Evolutionary conservation across 2,888 invertebrate species (phyloP).

Genomic region (Rotaria sp.): DNA sequence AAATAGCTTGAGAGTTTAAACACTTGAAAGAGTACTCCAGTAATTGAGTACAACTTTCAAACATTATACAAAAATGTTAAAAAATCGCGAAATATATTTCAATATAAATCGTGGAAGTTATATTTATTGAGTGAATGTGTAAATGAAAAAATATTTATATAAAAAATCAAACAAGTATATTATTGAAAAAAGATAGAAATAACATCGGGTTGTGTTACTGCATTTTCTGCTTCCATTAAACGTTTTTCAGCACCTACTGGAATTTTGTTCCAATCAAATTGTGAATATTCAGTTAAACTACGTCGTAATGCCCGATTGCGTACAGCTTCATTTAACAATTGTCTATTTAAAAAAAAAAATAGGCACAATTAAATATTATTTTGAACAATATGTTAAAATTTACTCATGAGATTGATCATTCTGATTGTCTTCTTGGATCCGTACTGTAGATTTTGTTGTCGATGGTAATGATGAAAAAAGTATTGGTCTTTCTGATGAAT

Average conservation of each 20-base stretch:
- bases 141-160: neutral
- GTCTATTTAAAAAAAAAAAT: neutral
- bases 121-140: neutral
- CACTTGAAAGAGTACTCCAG: no score
- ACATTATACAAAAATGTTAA: no score
- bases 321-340: neutral
- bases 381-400: neutral
- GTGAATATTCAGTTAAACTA: slow-evolving; percentile 3
- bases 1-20: no score
- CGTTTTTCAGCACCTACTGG: neutral
- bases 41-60: no score
- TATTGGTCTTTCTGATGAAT: neutral
- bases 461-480: neutral
- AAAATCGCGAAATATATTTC: no score
- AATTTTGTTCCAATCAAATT: slow-evolving; percentile 3
- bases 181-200: neutral
- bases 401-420: neutral
- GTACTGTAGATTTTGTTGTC: neutral
- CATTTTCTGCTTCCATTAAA: neutral
- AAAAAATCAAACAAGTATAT: neutral
- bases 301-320: neutral
- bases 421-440: neutral
- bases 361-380: neutral
- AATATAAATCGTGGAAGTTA: no score
- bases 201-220: neutral